Base-by-base conservation (phyloP, 2,888 invertebrate species). In the Ethmia dodecea region DNA sequence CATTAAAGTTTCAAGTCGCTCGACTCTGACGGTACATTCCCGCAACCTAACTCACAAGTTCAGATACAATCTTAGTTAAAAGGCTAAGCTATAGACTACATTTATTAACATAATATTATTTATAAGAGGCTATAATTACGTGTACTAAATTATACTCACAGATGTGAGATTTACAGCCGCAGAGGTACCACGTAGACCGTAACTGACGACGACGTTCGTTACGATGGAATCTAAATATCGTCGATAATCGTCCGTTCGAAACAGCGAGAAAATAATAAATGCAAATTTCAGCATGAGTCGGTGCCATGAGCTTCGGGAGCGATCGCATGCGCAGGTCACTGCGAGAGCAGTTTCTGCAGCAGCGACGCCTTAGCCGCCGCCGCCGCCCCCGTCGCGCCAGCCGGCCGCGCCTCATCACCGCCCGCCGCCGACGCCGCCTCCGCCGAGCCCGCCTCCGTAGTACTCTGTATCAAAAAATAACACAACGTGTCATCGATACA, bases 341-440 rank as follows among this genome's bases (percentile, higher is more conserved):
- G 94, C 58, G 94, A 94, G 69, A 95, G 88, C 71, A 95, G 88
- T 84, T 95, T 94, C 88, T 94, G 94, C 63, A 95, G 89, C 74
- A 95, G 88, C 70, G 94, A 94, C 58, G 94, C 92, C 74, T 90
- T 92, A 83, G 91, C 49, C 36, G 55, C 53, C 47, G 62, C 53
- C 49, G 35, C 47, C 40, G 40, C 49, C 45, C 26, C 55, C 45
- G 49, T 49, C 50, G 42, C 58, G 33, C 32, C 55, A 50, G 45
- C 60, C 39, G 45, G 55, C 48, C 42, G 55, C 50, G 42, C 47
- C 62, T 58, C 63, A 60, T 60, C 68, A 62, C 65, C 65, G 58
- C 50, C 59, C 57, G 49, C 59, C 55, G 54, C 59, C 56, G 50
- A 43, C 55, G 42, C 72, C 68, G 57, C 73, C 70, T 56, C 79